Evolutionary conservation across 2,888 invertebrate species (phyloP).

Genomic region (Metalampra italica): DNA sequence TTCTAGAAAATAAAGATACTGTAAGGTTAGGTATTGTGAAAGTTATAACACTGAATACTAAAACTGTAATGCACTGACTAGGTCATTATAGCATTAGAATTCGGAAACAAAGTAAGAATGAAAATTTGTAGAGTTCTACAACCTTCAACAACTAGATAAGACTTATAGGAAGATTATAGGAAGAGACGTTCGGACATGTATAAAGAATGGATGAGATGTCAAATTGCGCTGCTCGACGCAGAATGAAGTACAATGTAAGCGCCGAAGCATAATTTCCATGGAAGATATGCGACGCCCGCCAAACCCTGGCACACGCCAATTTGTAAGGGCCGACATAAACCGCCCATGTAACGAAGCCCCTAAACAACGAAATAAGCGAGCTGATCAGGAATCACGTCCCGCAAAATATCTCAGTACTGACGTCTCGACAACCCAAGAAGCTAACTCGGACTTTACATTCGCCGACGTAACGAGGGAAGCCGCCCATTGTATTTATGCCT

Average conservation of each 20-base stretch:
- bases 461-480: constrained; percentile 75
- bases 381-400: constrained; percentile 42
- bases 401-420: constrained; percentile 68
- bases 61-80: no score
- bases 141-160: not conserved
- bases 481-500: constrained; percentile 77
- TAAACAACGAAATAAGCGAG: constrained; percentile 64
- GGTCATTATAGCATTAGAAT: no score
- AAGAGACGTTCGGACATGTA: not conserved
- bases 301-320: constrained; percentile 59
- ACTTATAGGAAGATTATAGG: no score
- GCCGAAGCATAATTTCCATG: constrained; percentile 43
- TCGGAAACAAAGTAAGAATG: not conserved
- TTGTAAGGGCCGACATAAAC: constrained; percentile 72
- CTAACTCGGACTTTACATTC: constrained; percentile 69
- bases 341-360: constrained; percentile 69
- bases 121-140: not conserved
- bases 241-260: constrained; percentile 54
- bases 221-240: constrained; percentile 30
- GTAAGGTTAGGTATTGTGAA: no score
- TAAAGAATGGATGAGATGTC: constrained; percentile 29
- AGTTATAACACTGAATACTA: no score
- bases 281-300: constrained; percentile 46
- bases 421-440: constrained; percentile 67
- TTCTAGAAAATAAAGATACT: no score